Conservation (phyloP, 2,797 vertebrate genomes). For the Tenualosa thibaudeaui region DNA sequence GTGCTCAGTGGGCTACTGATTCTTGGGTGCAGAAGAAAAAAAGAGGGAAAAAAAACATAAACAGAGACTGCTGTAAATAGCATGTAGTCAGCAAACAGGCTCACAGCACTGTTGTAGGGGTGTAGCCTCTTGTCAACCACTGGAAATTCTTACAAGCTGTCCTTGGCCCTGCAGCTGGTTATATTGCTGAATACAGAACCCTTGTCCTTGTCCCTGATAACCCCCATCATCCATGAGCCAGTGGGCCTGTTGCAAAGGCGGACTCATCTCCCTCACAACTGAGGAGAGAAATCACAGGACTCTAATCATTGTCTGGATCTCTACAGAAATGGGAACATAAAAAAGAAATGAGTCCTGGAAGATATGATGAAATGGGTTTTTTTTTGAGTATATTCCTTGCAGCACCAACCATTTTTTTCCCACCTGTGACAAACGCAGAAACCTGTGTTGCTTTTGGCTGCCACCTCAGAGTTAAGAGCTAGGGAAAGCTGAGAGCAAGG, state of each 20-base stretch:
- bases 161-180: background rate
- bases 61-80: too few relatives aligned
- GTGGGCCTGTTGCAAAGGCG: background rate
- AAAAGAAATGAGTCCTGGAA: background rate
- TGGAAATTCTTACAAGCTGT: background rate
- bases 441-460: background rate
- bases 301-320: background rate
- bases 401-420: background rate
- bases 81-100: too few relatives aligned
- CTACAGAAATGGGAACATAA: background rate
- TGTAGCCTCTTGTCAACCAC: too few relatives aligned
- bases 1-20: background rate
- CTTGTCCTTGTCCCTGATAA: too few relatives aligned
- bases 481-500: too few relatives aligned
- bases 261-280: background rate
- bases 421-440: background rate
- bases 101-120: too few relatives aligned
- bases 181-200: background rate
- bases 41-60: too few relatives aligned
- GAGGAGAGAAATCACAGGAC: background rate
- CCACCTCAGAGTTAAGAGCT: background rate
- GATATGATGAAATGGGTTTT: background rate
- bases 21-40: background rate
- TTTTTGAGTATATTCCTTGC: background rate
- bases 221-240: background rate